These are phyloP conservation scores for Leptobrachium ailaonicum DNA, from an alignment of 2,113 vertebrate genomes.

Conservation along the genomic window DNA sequence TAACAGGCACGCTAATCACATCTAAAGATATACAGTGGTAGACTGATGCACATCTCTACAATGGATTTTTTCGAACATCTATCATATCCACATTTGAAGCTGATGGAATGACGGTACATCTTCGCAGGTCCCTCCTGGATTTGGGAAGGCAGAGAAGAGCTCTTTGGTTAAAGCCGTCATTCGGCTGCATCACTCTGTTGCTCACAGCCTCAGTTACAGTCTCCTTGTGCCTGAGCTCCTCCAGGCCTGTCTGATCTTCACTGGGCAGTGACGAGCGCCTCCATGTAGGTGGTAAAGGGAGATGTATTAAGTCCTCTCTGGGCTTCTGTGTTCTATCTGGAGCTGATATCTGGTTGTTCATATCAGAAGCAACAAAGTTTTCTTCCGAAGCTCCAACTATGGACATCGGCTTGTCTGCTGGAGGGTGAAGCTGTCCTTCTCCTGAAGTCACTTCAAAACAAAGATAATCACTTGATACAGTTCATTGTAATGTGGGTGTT, in stretches of 20 bases:
- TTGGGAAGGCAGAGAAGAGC: conserved; percentile 65
- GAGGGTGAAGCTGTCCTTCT: conserved; percentile 42
- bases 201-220: conserved; percentile 52
- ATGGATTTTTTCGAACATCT: conserved; percentile 86
- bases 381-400: conserved; percentile 53
- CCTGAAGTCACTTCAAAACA: conserved; percentile 50
- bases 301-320: conserved; percentile 81
- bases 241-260: conserved; percentile 70
- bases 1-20: too few species aligned
- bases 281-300: conserved; percentile 85
- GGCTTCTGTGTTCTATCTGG: conserved; percentile 61
- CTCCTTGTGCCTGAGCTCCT: conserved; percentile 70
- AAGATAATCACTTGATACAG: background rate
- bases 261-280: conserved; percentile 84
- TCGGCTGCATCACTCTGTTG: conserved; percentile 61
- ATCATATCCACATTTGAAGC: conserved; percentile 75
- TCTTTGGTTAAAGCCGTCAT: conserved; percentile 41
- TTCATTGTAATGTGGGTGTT: too few species aligned
- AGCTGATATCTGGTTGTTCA: background rate
- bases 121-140: conserved; percentile 74
- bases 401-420: conserved; percentile 54
- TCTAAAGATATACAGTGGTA: too few species aligned
- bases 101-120: conserved; percentile 71
- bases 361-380: conserved; percentile 32
- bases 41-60: conserved; percentile 62